Evolutionary conservation across 1,140 invertebrate species (phyloP), one percentile per base, ranked within the genome.

Genomic region (Tribolium madens): DNA sequence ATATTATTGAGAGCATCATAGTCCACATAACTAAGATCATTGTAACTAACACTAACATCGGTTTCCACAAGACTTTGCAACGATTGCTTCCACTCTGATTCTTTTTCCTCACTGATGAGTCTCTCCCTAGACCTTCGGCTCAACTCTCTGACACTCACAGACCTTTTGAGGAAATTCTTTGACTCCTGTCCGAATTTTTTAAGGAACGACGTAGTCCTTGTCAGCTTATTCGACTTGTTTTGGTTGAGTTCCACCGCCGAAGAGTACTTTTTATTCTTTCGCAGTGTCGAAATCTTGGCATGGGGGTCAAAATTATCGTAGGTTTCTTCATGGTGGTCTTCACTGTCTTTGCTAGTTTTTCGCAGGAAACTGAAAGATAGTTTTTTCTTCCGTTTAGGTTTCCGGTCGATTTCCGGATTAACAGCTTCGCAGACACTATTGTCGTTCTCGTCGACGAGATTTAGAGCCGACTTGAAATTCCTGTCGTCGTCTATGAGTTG

Each of bases 21-120:
- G 69, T 86, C 80, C 21, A 86, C 81, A 76, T 83, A 86, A 82
- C 84, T 85, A 46, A 86, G 77, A 72, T 86, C 85, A 31, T 85
- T 81, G 71, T 86, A 86, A 79, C 84, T 85, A 72, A 86, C 84
- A 70, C 78, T 80, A 14, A 79, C 79, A 75, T 86, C 85, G 31
- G 53, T 85, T 75, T 85, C 85, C 4, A 85, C 84, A 42, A 86
- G 76, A 18, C 81, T 84, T 76, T 85, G 82, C 21, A 86, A 76
- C 3, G 84, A 85, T 47, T 81, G 78, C 7, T 78, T 79, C 85
- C 85, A 86, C 69, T 85, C 80, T 36, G 80, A 74, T 9, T 80
- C 80, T 52, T 83, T 84, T 52, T 76, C 80, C 47, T 84, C 81
- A 5, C 75, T 75, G 9, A 83, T 50, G 0, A 57, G 79, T 79